A percentile compares a stretch with the other conserved stretches of the same genome.
phyloP scores from a whole-genome alignment of 2,113 vertebrate species.

The Oenanthe melanoleuca region DNA sequence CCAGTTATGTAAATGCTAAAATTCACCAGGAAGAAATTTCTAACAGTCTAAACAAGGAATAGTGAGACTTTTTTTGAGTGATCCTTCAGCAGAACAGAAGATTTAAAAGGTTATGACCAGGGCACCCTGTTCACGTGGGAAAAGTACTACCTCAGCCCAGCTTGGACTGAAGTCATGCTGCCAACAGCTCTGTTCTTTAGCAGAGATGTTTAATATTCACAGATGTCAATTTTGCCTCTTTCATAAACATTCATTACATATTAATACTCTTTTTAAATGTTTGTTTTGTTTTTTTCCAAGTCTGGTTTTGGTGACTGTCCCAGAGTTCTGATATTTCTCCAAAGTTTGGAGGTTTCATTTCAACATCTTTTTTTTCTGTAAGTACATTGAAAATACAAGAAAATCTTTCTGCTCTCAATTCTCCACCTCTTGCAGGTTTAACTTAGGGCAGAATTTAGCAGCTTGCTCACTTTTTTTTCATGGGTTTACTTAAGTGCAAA shows the following conservation, averaged over 20 bases:
- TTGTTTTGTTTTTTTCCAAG: neutral
- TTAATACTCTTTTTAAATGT: neutral
- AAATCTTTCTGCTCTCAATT: neutral
- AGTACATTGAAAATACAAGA: neutral
- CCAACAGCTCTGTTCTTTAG: neutral
- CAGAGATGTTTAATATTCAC: neutral
- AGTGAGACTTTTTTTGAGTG: neutral
- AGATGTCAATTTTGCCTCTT: neutral
- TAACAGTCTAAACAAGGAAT: neutral
- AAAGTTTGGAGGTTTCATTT: neutral
- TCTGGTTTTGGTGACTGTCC: slow-evolving; percentile 22
- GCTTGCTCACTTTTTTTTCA: neutral
- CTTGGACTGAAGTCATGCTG: neutral
- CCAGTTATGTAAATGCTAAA: neutral
- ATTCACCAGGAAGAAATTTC: neutral
- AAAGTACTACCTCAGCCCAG: neutral
- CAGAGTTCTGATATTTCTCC: slow-evolving; percentile 1
- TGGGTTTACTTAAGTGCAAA: neutral
- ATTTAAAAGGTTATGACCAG: neutral
- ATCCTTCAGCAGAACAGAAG: neutral
- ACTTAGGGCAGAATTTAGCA: neutral
- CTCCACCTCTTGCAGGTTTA: neutral
- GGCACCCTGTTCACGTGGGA: neutral
- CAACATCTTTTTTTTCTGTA: neutral
- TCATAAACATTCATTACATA: slow-evolving; percentile 25